Evolutionary conservation across 2,113 vertebrate species (phyloP).

Genomic region (Mobula birostris): DNA sequence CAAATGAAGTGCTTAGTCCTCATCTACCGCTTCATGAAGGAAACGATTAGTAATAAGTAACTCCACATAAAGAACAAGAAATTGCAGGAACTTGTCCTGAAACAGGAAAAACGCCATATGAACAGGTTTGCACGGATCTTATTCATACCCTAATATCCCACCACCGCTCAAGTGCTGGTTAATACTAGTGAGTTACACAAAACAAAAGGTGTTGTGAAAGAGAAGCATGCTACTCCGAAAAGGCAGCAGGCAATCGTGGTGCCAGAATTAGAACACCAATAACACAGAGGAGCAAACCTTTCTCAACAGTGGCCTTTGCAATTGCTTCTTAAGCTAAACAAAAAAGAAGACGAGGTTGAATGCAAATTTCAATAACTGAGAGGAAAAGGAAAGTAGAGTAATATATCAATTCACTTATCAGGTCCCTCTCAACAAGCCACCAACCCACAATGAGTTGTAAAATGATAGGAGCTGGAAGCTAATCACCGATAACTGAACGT

Average conservation of each 20-base stretch:
- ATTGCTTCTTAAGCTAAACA: neutral
- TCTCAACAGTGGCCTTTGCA: neutral
- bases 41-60: too few relatives aligned
- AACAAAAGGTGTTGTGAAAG: neutral
- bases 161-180: neutral
- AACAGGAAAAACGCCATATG: neutral
- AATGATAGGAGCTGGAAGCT: neutral
- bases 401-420: neutral
- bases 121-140: neutral
- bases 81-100: too few relatives aligned
- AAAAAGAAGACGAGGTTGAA: neutral
- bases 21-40: neutral
- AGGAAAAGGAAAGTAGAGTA: neutral
- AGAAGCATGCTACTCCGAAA: neutral
- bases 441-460: neutral
- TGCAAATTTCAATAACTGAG: neutral
- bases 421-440: neutral
- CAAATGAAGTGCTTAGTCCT: neutral
- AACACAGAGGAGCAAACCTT: conserved; percentile 18
- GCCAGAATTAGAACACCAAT: neutral
- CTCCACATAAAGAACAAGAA: too few relatives aligned
- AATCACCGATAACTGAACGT: neutral
- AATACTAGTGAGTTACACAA: neutral
- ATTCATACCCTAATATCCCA: too few relatives aligned
- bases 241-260: neutral